phyloP scores from a whole-genome alignment of 2,888 invertebrate genomes.

The Hoplodrina blanda region DNA sequence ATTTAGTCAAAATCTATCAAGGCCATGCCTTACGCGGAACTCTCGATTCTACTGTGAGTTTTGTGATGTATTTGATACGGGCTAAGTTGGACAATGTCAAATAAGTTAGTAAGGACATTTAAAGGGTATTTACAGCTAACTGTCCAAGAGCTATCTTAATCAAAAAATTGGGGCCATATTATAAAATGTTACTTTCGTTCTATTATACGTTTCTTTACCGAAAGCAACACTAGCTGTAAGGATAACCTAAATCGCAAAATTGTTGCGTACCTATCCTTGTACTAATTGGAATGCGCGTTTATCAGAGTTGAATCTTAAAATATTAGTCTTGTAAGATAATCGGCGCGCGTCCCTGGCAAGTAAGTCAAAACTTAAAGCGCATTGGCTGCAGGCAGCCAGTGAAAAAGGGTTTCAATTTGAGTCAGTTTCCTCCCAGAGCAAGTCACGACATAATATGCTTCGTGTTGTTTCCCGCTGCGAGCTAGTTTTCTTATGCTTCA shows the following conservation, averaged over 20 bases:
- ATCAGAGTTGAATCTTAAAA: background rate
- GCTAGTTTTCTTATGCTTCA: conserved; percentile 60
- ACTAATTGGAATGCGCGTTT: background rate
- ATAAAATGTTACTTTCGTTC: conserved; percentile 3
- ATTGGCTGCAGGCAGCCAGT: conserved; percentile 51
- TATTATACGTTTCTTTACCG: no score
- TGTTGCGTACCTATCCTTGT: background rate
- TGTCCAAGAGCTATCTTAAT: conserved; percentile 15
- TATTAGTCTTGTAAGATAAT: conserved; percentile 12
- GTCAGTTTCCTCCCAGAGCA: conserved; percentile 62
- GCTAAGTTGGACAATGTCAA: conserved; percentile 79
- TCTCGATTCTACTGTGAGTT: conserved; percentile 70
- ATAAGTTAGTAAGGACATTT: conserved; percentile 78
- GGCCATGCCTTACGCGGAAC: conserved; percentile 84
- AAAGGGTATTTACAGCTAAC: conserved; percentile 70
- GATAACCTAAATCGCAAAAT: background rate
- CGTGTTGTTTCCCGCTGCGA: conserved; percentile 76
- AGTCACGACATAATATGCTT: conserved; percentile 75
- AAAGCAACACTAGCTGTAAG: background rate
- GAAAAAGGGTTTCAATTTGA: conserved; percentile 63
- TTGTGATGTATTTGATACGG: conserved; percentile 63
- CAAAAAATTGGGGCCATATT: conserved; percentile 7
- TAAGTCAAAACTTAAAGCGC: conserved; percentile 31
- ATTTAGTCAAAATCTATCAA: conserved; percentile 82
- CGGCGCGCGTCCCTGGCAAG: conserved; percentile 6